Evolutionary conservation across 2,888 invertebrate species (phyloP), one percentile per base, ranked within the genome.

Genomic region (Tipula lateralis): DNA sequence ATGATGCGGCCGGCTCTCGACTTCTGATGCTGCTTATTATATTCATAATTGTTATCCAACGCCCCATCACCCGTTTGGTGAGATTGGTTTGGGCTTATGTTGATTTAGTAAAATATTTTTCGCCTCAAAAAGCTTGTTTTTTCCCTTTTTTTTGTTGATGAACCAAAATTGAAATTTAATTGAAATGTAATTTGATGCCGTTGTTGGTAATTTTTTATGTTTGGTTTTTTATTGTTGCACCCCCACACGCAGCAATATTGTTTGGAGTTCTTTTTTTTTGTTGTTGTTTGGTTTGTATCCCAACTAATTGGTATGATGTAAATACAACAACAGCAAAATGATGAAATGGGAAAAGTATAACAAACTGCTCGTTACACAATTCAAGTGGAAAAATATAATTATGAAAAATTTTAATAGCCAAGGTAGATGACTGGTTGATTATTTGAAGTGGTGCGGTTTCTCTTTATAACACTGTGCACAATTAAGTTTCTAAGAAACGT

Each of bases 161-260:
- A 66, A 66, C 66, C 66, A 66, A 66, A 66, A 66, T 66, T 66
- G 66, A 66, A 66, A 24, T 66, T 66, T 66, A 66, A 66, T 66
- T 66, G 66, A 66, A 66, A 66, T 66, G 66, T 66, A 66, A 66
- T 66, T 66, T 66, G 24, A 66, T 66, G 66, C 66, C 9, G 66
- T 66, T 24, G 24, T 66, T 66, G 66, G 7, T 12, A 6, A 7
- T 9, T 36, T 36, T 36, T 44, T 66, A 9, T 24, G 24, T 24
- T 66, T 9, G 66, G 19, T 66, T 24, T 66, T 39, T 66, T 66
- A 7, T 19, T 24, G 13, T 66, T 66, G n/a, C 6, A 66, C 19
- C 19, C 24, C 66, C 66, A 24, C 1, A n/a, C 9, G 24, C n/a
- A n/a, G n/a, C n/a, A n/a, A n/a, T n/a, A n/a, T n/a, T n/a, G n/a